A percentile compares a stretch with the other conserved stretches of the same genome.
phyloP scores from a whole-genome alignment of 2,113 vertebrate species.

The Geothlypis trichas region DNA sequence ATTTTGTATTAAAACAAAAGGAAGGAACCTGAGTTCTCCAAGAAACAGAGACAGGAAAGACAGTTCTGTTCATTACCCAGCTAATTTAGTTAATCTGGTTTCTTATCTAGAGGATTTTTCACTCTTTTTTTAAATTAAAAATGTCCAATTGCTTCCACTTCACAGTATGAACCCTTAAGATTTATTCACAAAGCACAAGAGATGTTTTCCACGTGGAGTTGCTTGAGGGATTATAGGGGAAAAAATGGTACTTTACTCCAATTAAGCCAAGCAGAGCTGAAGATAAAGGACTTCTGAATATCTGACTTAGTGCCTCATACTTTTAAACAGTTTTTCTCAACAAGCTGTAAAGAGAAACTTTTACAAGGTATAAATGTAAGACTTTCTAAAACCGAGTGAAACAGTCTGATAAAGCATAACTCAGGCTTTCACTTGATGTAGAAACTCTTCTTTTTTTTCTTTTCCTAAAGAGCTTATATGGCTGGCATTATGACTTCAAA shows the following conservation, averaged over 20 bases:
- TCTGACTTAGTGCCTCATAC: neutral
- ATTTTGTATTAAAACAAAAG: neutral
- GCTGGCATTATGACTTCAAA: neutral
- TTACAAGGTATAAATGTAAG: neutral
- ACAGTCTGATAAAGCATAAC: neutral
- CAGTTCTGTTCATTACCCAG: neutral
- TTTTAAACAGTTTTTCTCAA: slow-evolving; percentile 2
- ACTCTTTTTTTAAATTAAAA: neutral
- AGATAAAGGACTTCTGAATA: slow-evolving; percentile 31
- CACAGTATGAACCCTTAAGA: slow-evolving; percentile 47
- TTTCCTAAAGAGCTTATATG: neutral
- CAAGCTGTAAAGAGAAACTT: neutral
- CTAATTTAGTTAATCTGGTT: slow-evolving; percentile 14
- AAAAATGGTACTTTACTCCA: slow-evolving; percentile 34
- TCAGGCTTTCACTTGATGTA: neutral
- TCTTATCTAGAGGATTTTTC: neutral
- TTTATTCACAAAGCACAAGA: slow-evolving; percentile 39
- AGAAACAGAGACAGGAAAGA: neutral
- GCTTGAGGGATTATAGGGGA: slow-evolving; percentile 9
- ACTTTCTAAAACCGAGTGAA: neutral
- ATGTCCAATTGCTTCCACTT: slow-evolving; percentile 18
- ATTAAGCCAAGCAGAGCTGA: slow-evolving; percentile 33
- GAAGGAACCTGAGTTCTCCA: neutral
- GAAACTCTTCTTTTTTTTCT: neutral
- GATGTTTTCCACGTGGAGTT: slow-evolving; percentile 40